phyloP scores from a whole-genome alignment of 2,113 vertebrate genomes.

The Turnix velox region DNA sequence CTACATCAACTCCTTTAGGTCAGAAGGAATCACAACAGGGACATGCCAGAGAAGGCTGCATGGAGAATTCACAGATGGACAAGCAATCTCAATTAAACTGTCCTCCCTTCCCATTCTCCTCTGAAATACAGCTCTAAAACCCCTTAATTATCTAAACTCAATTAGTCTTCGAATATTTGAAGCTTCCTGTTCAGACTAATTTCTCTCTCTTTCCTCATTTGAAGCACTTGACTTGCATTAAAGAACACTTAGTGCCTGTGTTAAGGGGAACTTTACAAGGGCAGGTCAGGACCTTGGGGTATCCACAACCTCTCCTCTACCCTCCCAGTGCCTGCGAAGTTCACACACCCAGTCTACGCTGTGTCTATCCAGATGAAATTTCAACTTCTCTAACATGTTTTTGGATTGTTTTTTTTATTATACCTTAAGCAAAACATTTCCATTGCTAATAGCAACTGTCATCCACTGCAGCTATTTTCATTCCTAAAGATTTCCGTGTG shows the following conservation, averaged over 20 bases:
- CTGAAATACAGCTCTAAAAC: constrained; percentile 43
- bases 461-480: constrained; percentile 41
- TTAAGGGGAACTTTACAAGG: constrained; percentile 6
- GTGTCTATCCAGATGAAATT: neutral
- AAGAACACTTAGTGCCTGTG: constrained; percentile 29
- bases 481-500: constrained; percentile 26
- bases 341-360: neutral
- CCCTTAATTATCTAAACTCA: constrained; percentile 51
- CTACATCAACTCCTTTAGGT: neutral
- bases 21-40: constrained; percentile 22
- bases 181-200: constrained; percentile 49
- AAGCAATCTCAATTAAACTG: constrained; percentile 50
- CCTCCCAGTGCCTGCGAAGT: neutral
- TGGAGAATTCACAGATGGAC: constrained; percentile 41
- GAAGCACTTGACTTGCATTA: constrained; percentile 33
- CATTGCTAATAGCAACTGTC: constrained; percentile 38
- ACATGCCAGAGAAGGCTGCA: constrained; percentile 7
- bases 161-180: constrained; percentile 50
- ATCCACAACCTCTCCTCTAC: neutral
- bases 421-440: constrained; percentile 49
- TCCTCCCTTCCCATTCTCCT: constrained; percentile 35
- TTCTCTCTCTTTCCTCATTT: constrained; percentile 31
- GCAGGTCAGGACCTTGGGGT: neutral
- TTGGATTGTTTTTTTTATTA: neutral
- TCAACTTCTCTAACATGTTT: neutral